Evolutionary conservation across 2,113 vertebrate genomes (phyloP), one percentile per base, ranked within the genome.

Genomic region (Notechis scutatus): DNA sequence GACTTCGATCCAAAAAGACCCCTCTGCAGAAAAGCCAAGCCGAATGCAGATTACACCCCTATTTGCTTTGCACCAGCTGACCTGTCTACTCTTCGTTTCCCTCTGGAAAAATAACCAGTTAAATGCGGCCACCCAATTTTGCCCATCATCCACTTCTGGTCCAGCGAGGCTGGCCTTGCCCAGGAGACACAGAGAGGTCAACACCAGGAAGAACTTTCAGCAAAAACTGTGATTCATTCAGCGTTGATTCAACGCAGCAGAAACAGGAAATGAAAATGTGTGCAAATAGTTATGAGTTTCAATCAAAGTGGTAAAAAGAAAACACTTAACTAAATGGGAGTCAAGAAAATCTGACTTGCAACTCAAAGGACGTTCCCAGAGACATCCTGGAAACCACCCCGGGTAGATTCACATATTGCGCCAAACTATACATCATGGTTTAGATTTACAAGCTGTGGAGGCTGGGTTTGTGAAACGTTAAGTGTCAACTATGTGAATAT

Each of bases 221-320:
- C 50, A 39, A 64, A 92, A 64, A 64, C 56, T 87, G 24, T 87
- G 85, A 92, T 29, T 92, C 91, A 92, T 29, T 92, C 91, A 52
- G 24, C 0, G 0, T 4, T 88, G 24, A 14, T 7, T 47, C 47
- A 47, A 4, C 14, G 39, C 56, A n/a, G 34, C 85, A 26, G 5
- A 54, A 88, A 3, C 21, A 47, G 54, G 57, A 50, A n/a, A 56
- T 1, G 29, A 64, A 18, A 2, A 20, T n/a, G 54, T 34, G 11
- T 4, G 29, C 64, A 24, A 91, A 21, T 29, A 12, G 3, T n/a
- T 26, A 14, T 42, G 54, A 11, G 50, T 55, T 26, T 39, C 20
- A 42, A 7, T 10, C n/a, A 2, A 23, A 23, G 50, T 14, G 15
- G 12, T 7, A 5, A 3, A 81, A 69, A 69, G 3, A 64, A 64